phyloP scores from a whole-genome alignment of 1,140 invertebrate genomes.

The Cephus cinctus region DNA sequence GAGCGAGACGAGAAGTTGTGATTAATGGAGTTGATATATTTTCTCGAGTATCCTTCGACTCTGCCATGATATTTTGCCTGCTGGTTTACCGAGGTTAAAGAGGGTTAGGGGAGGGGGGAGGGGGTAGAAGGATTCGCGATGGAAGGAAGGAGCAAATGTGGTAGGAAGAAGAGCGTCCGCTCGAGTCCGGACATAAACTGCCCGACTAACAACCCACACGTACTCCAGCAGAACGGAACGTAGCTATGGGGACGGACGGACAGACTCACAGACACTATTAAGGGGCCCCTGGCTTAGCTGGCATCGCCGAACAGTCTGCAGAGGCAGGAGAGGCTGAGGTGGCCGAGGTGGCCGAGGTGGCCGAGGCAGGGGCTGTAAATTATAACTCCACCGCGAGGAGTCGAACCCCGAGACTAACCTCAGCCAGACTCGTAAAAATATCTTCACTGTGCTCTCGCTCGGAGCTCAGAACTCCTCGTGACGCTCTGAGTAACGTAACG shows the following conservation, averaged over 20 bases:
- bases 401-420: constrained; percentile 49
- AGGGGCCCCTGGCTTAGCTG: constrained; percentile 27
- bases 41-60: no score
- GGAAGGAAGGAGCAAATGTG: constrained; percentile 11
- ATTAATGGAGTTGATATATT: no score
- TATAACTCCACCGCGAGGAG: constrained; percentile 54
- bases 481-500: no score
- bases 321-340: constrained; percentile 21
- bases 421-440: constrained; percentile 52
- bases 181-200: constrained; percentile 41
- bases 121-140: constrained; percentile 2
- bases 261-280: constrained; percentile 45
- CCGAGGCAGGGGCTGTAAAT: constrained; percentile 56
- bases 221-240: constrained; percentile 30
- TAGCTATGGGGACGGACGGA: constrained; percentile 23
- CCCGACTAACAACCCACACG: constrained; percentile 50
- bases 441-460: constrained; percentile 20
- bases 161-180: constrained; percentile 14
- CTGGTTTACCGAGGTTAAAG: background rate
- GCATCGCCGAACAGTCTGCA: constrained; percentile 11
- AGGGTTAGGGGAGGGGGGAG: constrained; percentile 26
- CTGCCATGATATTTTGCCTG: no score
- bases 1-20: no score
- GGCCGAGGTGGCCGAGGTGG: no score
- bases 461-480: constrained; percentile 26